A percentile compares a stretch with the other conserved stretches of the same genome.
Conservation (phyloP, 2,113 vertebrate genomes). For the Siphamia tubifer region DNA sequence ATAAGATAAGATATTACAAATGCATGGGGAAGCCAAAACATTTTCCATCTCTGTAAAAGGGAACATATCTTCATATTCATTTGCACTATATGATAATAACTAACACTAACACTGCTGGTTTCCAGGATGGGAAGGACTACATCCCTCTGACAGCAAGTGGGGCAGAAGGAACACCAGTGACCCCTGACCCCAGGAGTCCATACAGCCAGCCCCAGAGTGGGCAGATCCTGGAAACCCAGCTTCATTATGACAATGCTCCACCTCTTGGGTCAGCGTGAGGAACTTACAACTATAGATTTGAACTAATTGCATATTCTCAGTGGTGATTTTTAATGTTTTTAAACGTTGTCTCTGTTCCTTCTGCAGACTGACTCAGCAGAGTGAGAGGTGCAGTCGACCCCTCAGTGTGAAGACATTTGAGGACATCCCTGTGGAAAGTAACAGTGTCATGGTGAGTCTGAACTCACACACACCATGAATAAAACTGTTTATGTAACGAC, state of each 20-base stretch:
- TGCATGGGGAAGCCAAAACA: too few species aligned
- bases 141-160: slow-evolving; percentile 87
- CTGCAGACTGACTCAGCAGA: slow-evolving; percentile 85
- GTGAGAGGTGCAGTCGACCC: slow-evolving; percentile 85
- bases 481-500: too few species aligned
- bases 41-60: too few species aligned
- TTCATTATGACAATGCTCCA: slow-evolving; percentile 91
- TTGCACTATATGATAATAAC: too few species aligned
- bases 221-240: slow-evolving; percentile 84
- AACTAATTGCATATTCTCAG: neutral
- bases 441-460: slow-evolving; percentile 80
- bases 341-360: slow-evolving; percentile 19
- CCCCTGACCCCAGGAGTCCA: slow-evolving; percentile 43
- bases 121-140: slow-evolving; percentile 97
- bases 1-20: too few species aligned
- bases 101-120: slow-evolving; percentile 1
- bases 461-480: neutral
- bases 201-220: slow-evolving; percentile 53
- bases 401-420: slow-evolving; percentile 94
- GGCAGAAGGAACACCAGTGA: slow-evolving; percentile 81
- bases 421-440: slow-evolving; percentile 86
- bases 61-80: too few species aligned
- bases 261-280: slow-evolving; percentile 83
- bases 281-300: neutral
- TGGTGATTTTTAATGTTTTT: neutral